phyloP scores from a whole-genome alignment of 1,140 invertebrate species.

The Drosophila ananassae region DNA sequence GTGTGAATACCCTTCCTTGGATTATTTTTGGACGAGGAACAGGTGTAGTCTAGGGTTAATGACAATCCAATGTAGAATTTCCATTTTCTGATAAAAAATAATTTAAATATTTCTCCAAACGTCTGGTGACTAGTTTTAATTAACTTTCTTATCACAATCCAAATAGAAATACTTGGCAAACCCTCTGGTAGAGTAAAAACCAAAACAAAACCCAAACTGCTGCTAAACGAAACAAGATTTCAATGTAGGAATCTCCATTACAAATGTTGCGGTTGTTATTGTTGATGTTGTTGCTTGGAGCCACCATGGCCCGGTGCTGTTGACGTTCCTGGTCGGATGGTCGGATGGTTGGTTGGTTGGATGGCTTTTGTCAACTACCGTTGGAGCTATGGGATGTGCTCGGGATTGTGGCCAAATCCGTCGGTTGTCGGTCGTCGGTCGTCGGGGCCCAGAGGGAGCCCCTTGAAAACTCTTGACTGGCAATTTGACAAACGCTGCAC shows the following conservation, averaged over 20 bases:
- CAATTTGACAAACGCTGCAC: conserved; percentile 78
- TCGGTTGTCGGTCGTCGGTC: conserved; percentile 9
- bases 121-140: neutral
- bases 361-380: conserved; percentile 64
- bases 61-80: neutral
- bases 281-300: conserved; percentile 16
- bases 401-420: conserved; percentile 24
- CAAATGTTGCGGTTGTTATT: conserved; percentile 66
- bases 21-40: neutral
- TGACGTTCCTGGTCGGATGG: conserved; percentile 35
- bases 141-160: neutral
- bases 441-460: conserved; percentile 3
- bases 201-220: conserved; percentile 37
- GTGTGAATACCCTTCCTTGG: conserved; percentile 9
- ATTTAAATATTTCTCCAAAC: too few species aligned
- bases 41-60: neutral
- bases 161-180: too few species aligned
- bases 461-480: conserved; percentile 38
- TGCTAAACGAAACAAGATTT: conserved; percentile 71
- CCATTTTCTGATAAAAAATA: too few species aligned
- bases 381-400: conserved; percentile 13
- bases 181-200: conserved; percentile 25
- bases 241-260: conserved; percentile 79
- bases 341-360: conserved; percentile 1
- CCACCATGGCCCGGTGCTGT: conserved; percentile 1